phyloP scores from a whole-genome alignment of 1,140 invertebrate genomes.

The Asbolus verrucosus region DNA sequence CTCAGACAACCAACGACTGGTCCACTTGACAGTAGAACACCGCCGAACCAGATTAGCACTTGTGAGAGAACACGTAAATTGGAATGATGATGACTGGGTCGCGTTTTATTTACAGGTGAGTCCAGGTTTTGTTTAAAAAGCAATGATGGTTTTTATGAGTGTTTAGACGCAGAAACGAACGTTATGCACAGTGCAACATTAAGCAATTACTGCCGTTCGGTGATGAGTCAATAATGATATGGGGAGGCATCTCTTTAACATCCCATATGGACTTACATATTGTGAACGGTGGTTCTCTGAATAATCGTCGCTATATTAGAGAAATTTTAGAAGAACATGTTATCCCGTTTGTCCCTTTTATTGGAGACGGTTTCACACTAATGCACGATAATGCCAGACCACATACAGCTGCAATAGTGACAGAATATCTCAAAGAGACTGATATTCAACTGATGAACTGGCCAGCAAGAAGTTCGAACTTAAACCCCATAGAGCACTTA shows the following conservation, averaged over 20 bases:
- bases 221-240: neutral
- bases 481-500: conserved; percentile 45
- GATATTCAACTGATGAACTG: conserved; percentile 17
- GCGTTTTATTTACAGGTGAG: conserved; percentile 4
- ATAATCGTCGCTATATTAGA: no score
- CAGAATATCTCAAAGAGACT: neutral
- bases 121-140: neutral
- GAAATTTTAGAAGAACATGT: no score
- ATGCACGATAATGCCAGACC: no score
- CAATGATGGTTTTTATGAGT: neutral
- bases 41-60: neutral
- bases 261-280: no score
- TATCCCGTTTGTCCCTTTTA: no score
- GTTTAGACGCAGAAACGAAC: neutral
- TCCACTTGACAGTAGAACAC: neutral
- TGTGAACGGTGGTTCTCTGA: no score
- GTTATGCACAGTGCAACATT: neutral
- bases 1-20: no score
- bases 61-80: neutral
- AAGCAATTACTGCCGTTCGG: no score
- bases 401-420: no score
- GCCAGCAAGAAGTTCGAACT: conserved; percentile 20
- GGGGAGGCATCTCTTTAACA: neutral
- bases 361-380: no score
- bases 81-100: neutral